Base-by-base conservation (phyloP, 2,113 vertebrate species). In the Neogobius melanostomus region DNA sequence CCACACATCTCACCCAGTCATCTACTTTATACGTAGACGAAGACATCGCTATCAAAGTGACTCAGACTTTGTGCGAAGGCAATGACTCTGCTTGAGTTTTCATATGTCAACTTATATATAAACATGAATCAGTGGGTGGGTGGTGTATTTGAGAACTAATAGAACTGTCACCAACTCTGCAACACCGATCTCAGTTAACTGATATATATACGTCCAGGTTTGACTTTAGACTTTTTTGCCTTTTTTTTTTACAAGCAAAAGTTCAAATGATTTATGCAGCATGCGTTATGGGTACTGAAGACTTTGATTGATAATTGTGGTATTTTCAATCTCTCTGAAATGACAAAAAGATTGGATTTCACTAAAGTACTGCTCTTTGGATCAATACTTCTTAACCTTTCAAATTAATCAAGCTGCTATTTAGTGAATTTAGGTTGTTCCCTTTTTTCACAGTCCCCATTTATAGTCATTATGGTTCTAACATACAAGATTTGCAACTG, bases 381-480 rank as follows among this genome's bases (percentile, higher is more conserved):
- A 48, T 48, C 44, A 64, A 47, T 48, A 17, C 10, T 11, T 28
- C 45, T 64, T 64, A 64, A 64, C 62, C 62, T 64, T 64, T 64
- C 16, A 17, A 12, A 9, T 48, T 64, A 64, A 64, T 64, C 46
- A 64, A 21, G n/a, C 61, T 64, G 46, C 42, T 45, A 46, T 63
- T 46, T n/a, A 46, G 6, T 45, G 15, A 9, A 9, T 61, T 16
- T n/a, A 36, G 28, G 7, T 15, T 61, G 43, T 61, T 44, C 28
- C 28, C 28, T 36, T 36, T 36, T 36, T 36, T 36, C 28, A 36
- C 28, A 36, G 28, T 36, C 3, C 11, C 17, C 10, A 8, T 9
- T 56, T 11, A 28, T 4, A 56, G 4, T 28, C 53, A 28, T 56
- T 56, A 5, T 51, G 53, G 11, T 28, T 56, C 28, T 36, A 36